These are phyloP conservation scores for Philotrypesis tridentata DNA, from an alignment of 1,140 invertebrate genomes.

Conservation along the genomic window DNA sequence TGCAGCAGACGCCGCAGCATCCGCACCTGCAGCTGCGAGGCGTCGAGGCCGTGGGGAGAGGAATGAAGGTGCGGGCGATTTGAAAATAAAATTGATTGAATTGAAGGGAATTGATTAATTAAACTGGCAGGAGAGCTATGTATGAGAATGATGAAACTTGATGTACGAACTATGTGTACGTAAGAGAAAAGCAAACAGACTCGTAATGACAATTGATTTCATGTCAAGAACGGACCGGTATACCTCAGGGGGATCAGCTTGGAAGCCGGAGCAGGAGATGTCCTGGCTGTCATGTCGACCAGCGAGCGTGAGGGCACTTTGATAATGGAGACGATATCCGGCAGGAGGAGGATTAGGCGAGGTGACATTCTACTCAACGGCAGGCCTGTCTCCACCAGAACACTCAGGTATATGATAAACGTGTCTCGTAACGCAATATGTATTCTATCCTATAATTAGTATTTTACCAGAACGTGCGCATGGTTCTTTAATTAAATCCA, in stretches of 20 bases:
- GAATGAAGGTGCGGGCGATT: conserved; percentile 27
- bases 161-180: background rate
- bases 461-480: too few relatives aligned
- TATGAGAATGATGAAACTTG: background rate
- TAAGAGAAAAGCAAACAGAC: background rate
- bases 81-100: too few relatives aligned
- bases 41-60: conserved; percentile 71
- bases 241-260: conserved; percentile 80
- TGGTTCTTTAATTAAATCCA: too few relatives aligned
- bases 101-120: background rate
- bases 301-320: conserved; percentile 72
- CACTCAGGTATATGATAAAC: conserved; percentile 75
- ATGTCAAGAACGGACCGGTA: conserved; percentile 24
- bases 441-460: background rate
- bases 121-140: background rate
- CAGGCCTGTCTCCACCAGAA: conserved; percentile 81
- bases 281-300: conserved; percentile 92
- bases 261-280: conserved; percentile 91
- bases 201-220: background rate
- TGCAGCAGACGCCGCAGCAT: conserved; percentile 69
- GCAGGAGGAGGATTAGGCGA: conserved; percentile 79
- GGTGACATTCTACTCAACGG: conserved; percentile 93
- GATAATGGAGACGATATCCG: conserved; percentile 87
- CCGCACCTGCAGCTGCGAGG: conserved; percentile 81
- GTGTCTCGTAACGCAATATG: background rate